Evolutionary conservation across 2,113 vertebrate species (phyloP).

Genomic region (Argyrosomus japonicus): DNA sequence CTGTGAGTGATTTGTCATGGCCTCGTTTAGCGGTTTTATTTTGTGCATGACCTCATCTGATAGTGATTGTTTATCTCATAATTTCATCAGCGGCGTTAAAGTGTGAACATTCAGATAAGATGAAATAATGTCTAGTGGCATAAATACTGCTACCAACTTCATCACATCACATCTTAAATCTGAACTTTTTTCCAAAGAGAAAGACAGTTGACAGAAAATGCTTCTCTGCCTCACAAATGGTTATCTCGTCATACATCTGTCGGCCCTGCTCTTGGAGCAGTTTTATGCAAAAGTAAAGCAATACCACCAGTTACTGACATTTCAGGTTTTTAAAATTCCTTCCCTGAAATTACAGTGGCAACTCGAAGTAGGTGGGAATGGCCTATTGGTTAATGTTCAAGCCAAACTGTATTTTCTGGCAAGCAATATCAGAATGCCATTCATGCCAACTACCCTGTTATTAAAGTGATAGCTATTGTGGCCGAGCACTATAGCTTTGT

Average conservation of each 20-base stretch:
- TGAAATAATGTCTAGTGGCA: neutral
- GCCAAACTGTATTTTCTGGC: constrained; percentile 47
- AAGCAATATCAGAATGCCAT: constrained; percentile 40
- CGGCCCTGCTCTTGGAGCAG: constrained; percentile 14
- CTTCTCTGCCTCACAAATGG: constrained; percentile 13
- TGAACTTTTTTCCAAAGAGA: constrained; percentile 37
- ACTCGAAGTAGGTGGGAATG: constrained; percentile 56
- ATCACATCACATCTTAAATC: neutral
- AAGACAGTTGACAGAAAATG: constrained; percentile 26
- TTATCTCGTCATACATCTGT: constrained; percentile 33
- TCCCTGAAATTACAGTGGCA: constrained; percentile 51
- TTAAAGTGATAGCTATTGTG: constrained; percentile 65
- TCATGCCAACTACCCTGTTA: constrained; percentile 46
- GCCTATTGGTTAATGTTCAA: constrained; percentile 26
- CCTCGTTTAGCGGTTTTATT: neutral
- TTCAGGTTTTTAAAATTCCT: constrained; percentile 49
- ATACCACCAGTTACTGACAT: constrained; percentile 46
- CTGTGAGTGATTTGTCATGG: neutral
- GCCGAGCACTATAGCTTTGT: constrained; percentile 43
- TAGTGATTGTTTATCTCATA: neutral
- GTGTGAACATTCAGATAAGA: neutral
- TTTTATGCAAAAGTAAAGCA: constrained; percentile 35
- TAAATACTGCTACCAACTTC: neutral
- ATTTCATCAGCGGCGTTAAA: neutral
- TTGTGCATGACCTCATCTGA: neutral